Percentiles rank a stretch among this genome's conserved stretches.
Conservation (phyloP, 2,797 vertebrate genomes). For the Pagetopsis macropterus region DNA sequence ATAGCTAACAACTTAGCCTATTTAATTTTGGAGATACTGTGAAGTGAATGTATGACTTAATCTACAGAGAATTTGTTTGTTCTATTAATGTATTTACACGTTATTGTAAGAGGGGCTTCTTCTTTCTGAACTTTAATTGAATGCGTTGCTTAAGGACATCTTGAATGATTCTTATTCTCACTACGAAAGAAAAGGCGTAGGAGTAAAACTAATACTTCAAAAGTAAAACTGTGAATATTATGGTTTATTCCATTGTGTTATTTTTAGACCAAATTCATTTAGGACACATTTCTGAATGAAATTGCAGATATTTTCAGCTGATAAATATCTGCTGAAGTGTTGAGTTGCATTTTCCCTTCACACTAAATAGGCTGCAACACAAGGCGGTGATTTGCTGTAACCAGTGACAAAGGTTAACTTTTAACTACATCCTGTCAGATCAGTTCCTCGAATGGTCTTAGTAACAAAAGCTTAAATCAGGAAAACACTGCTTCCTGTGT, state of each 20-base stretch:
- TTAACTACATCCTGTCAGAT: slow-evolving; percentile 26
- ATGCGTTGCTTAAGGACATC: not conserved
- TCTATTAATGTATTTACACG: not conserved
- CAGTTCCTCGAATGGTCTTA: slow-evolving; percentile 20
- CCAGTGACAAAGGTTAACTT: not conserved
- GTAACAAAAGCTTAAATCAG: not conserved
- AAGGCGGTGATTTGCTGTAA: not conserved
- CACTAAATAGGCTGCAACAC: not conserved
- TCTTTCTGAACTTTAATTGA: not conserved
- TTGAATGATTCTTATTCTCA: not conserved
- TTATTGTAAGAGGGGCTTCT: not conserved
- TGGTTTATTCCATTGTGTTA: not conserved
- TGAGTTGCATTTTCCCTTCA: not conserved
- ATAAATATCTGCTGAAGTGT: not conserved
- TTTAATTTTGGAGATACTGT: not conserved
- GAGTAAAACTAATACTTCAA: not conserved
- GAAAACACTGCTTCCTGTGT: not conserved
- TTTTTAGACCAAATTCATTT: not conserved
- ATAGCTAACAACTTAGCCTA: not conserved
- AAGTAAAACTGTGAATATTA: not conserved
- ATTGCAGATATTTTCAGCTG: not conserved
- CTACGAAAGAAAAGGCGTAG: not conserved
- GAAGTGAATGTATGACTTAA: not conserved
- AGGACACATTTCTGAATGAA: not conserved
- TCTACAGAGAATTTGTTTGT: not conserved